Evolutionary conservation across 1,140 invertebrate species (phyloP), one percentile per base, ranked within the genome.

Genomic region (Heterodera schachtii): DNA sequence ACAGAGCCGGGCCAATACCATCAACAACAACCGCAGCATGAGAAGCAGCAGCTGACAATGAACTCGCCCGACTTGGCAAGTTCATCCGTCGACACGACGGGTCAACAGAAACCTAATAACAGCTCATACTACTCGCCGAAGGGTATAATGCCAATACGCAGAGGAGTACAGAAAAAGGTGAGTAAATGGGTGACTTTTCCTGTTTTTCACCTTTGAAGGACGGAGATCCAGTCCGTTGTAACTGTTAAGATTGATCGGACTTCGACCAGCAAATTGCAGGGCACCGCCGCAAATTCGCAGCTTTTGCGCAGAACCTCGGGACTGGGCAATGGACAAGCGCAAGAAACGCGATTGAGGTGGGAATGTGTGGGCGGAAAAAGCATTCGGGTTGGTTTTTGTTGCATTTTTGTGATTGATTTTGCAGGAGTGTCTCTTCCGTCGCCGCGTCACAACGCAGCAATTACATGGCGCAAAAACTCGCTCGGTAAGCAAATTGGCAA

Each of bases 391-490:
- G 16, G 19, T 64, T 64, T 64, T 64, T 5, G 57, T 13, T 64
- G 16, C 16, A 19, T 19, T 19, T 4, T 64, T 64, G 5, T 64
- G 5, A 11, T 19, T 64, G 11, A 16, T 60, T 64, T 64, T 64
- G 57, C 31, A 71, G 69, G 43, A 71, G 69, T 46, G 69, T 71
- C 19, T 71, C 69, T 9, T 71, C 69, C 31, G 69, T 71, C 9
- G 69, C 77, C 70, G 64, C 77, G 6, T 43, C 66, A 8, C 77
- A 66, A 19, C 57, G 64, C 31, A 78, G 60, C 41, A 78, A 78
- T 69, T 78, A 78, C 66, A 64, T 78, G 64, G 77, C 77, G 49
- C 52, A 64, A 43, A 78, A 78, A 69, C 77, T 78, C 47, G 77
- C 77, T 16, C 57, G 77, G 77, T 78, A 13, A 41, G 77, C 67